Percentiles rank a stretch among this genome's conserved stretches.
Evolutionary conservation across 1,140 invertebrate genomes (phyloP).

Genomic region (Bombus soroeensis): DNA sequence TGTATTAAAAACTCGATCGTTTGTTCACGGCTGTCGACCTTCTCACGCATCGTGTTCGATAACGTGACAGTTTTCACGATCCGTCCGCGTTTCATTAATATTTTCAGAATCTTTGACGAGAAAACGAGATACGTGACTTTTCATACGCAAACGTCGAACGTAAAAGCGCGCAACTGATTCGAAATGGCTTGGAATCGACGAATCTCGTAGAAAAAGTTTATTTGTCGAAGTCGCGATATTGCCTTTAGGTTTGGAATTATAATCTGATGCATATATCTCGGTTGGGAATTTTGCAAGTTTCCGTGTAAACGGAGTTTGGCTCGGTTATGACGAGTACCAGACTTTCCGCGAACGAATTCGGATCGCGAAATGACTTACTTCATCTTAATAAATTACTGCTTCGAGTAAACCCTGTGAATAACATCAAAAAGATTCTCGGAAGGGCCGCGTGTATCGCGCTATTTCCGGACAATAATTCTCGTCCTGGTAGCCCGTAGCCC

Average conservation of each 20-base stretch:
- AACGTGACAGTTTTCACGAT: background rate
- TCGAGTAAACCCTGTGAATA: slow-evolving; percentile 71
- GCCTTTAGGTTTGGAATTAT: background rate
- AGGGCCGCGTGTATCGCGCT: slow-evolving; percentile 68
- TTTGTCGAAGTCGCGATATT: background rate
- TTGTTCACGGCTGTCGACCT: slow-evolving; percentile 9
- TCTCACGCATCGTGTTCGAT: background rate
- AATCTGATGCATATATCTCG: background rate
- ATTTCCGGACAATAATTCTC: slow-evolving; percentile 79
- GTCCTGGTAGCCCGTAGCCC: slow-evolving; percentile 53
- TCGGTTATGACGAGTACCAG: slow-evolving; percentile 77
- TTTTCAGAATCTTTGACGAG: background rate
- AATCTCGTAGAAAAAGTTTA: background rate
- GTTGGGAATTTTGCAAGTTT: background rate
- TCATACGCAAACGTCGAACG: background rate
- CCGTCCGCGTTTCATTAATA: background rate
- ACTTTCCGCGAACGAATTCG: slow-evolving; percentile 60
- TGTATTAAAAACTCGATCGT: slow-evolving; percentile 12
- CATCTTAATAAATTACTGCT: slow-evolving; percentile 80
- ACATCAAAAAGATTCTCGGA: slow-evolving; percentile 80
- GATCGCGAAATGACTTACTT: slow-evolving; percentile 76
- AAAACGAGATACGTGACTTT: background rate
- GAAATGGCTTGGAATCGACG: background rate
- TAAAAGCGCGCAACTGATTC: background rate
- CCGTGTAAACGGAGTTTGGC: background rate